Evolutionary conservation across 2,797 vertebrate genomes (phyloP).

Genomic region (Florisuga fusca): DNA sequence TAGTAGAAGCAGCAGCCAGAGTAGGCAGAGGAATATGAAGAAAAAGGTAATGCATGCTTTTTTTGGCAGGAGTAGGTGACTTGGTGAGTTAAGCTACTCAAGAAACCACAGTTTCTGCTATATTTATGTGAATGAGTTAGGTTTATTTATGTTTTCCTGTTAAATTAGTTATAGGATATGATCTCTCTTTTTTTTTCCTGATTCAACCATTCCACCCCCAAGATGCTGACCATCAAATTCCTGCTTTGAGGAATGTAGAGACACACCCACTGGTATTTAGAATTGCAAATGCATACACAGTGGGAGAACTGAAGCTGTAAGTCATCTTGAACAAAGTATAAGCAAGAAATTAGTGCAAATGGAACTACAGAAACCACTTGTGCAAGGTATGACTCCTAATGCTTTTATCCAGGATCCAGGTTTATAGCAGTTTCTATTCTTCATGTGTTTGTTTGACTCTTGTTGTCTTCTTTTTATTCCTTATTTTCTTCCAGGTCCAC

Average conservation of each 20-base stretch:
- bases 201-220: not conserved
- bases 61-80: not conserved
- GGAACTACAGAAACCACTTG: not conserved
- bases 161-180: not conserved
- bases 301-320: not conserved
- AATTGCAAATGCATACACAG: not conserved
- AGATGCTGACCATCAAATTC: not conserved
- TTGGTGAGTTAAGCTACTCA: not conserved
- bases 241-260: not conserved
- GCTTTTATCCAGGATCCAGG: not conserved
- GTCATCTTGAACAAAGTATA: not conserved
- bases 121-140: not conserved
- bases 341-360: not conserved
- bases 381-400: not conserved
- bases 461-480: not conserved
- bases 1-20: not conserved
- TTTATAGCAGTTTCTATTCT: not conserved
- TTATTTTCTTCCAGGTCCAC: not conserved
- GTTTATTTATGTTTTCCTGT: not conserved
- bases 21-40: not conserved
- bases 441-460: not conserved
- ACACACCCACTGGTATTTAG: not conserved
- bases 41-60: fast-evolving
- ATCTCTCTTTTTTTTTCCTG: not conserved
- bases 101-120: not conserved